Conservation (phyloP, 2,113 vertebrate species). For the Oryzias woworae region DNA sequence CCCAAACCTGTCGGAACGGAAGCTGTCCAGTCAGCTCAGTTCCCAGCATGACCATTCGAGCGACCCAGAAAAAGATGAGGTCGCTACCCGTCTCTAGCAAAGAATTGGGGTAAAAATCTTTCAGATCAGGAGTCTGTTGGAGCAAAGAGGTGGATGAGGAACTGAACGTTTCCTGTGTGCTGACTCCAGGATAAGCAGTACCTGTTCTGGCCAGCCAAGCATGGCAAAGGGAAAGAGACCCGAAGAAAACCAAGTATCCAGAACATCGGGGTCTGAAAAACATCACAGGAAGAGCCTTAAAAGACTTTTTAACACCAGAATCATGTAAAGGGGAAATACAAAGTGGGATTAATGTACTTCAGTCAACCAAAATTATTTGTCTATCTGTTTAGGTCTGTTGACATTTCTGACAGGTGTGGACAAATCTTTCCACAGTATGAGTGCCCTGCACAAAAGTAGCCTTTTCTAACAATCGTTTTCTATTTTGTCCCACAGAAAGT, state of each 20-base stretch:
- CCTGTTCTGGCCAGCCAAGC: constrained; percentile 88
- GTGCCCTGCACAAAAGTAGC: too few species aligned
- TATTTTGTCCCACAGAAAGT: too few species aligned
- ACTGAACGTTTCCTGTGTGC: too few species aligned
- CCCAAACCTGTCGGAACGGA: constrained; percentile 84
- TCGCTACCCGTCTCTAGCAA: constrained; percentile 90
- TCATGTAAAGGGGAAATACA: not conserved
- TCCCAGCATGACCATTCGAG: constrained; percentile 90
- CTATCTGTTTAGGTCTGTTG: too few species aligned
- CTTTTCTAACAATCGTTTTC: too few species aligned
- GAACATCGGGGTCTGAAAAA: constrained; percentile 82
- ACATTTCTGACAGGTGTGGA: too few species aligned
- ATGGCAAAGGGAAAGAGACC: constrained; percentile 90
- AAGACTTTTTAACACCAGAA: not conserved
- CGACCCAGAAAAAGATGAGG: constrained; percentile 94
- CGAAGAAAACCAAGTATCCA: constrained; percentile 94
- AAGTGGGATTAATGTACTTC: too few species aligned
- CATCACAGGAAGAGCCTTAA: not conserved
- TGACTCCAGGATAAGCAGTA: constrained; percentile 25
- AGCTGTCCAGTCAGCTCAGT: constrained; percentile 83
- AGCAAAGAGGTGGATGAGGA: not conserved
- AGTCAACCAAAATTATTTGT: too few species aligned
- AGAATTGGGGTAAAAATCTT: constrained; percentile 85
- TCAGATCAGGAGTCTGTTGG: constrained; percentile 81
- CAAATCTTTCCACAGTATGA: too few species aligned